Evolutionary conservation across 23 tunicate genomes (phyloP).

Genomic region (Aplidium turbinatum): DNA sequence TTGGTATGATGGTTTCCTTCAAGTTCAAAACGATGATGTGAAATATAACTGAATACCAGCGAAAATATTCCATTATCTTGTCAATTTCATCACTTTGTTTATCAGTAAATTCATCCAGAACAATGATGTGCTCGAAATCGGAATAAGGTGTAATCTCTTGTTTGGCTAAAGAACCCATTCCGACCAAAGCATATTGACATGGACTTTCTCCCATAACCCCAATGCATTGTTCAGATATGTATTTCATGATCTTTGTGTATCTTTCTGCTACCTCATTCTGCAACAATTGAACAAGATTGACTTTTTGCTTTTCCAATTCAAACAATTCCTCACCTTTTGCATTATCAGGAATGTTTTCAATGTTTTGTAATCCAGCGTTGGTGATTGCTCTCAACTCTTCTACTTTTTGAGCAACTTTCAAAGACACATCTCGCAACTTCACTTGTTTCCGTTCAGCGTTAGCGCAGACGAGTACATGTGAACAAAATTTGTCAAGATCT

Average conservation of each 20-base stretch:
- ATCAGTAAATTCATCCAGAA: constrained; percentile 6
- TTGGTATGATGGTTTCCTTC: constrained; percentile 12
- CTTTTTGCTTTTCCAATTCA: background rate
- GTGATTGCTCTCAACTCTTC: background rate
- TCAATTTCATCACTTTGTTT: background rate
- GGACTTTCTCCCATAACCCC: constrained; percentile 42
- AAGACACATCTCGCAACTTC: background rate
- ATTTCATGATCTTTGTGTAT: constrained; percentile 21
- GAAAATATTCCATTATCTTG: constrained; percentile 36
- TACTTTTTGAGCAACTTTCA: background rate
- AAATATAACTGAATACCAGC: constrained; percentile 39
- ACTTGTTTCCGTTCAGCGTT: background rate
- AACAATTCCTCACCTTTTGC: background rate
- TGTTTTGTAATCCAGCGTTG: background rate
- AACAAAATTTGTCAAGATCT: no score
- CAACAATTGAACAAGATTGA: background rate
- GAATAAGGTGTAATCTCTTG: constrained; percentile 26
- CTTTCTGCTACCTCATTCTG: constrained; percentile 10
- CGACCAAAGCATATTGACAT: constrained; percentile 33
- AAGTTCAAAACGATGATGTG: constrained; percentile 23
- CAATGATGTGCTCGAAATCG: constrained; percentile 16
- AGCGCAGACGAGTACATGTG: no score
- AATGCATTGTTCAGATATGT: constrained; percentile 7
- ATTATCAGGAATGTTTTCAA: background rate
- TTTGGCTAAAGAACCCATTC: constrained; percentile 27